A percentile compares a stretch with the other conserved stretches of the same genome.
phyloP scores from a whole-genome alignment of 2,113 vertebrate genomes.

The Talpa occidentalis region DNA sequence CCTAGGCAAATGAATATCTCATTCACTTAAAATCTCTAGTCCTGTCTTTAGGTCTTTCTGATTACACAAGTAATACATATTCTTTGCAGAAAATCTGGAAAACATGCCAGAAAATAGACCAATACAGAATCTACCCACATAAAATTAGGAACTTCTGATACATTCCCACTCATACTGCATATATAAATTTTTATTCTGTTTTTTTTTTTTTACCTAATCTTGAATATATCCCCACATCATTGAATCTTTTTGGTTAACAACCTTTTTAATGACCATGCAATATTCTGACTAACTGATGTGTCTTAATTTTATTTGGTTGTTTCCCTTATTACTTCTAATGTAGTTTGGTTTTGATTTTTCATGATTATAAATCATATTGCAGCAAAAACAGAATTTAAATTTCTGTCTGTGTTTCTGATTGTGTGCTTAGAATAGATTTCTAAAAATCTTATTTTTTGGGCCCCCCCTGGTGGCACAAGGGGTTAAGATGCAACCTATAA shows the following conservation, averaged over 20 bases:
- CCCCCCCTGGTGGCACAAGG: no score
- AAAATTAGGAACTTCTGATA: not conserved
- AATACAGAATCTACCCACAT: not conserved
- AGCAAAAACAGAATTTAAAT: slow-evolving; percentile 27
- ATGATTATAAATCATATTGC: not conserved
- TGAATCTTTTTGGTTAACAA: not conserved
- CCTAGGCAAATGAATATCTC: not conserved
- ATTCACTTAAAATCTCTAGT: not conserved
- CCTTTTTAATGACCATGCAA: not conserved
- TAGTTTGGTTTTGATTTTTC: slow-evolving; percentile 21
- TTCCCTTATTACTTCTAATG: not conserved
- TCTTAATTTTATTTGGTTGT: not conserved
- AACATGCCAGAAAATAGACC: slow-evolving; percentile 29
- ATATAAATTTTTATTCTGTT: not conserved
- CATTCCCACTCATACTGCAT: not conserved
- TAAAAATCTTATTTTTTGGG: not conserved
- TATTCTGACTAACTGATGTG: slow-evolving; percentile 12
- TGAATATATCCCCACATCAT: not conserved
- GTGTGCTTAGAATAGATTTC: not conserved
- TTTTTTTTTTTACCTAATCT: not conserved
- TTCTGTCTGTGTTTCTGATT: not conserved
- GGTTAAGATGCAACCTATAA: no score
- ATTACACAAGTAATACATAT: not conserved
- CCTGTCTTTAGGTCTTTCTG: not conserved
- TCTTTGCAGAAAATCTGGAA: not conserved